Evolutionary conservation across 2,113 vertebrate species (phyloP).

Genomic region (Phylloscopus trochilus): DNA sequence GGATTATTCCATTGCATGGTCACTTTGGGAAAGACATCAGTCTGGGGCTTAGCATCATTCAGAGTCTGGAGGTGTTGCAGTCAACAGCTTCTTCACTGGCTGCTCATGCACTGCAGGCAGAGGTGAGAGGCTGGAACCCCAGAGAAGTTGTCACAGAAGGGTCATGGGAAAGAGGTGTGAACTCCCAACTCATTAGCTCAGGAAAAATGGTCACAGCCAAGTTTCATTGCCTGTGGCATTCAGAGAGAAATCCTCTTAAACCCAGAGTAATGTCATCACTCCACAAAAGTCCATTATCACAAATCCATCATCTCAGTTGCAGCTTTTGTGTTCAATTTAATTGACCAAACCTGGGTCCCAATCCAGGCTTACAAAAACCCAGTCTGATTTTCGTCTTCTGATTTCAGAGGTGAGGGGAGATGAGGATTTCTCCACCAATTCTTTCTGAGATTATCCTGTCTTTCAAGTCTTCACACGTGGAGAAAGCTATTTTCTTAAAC

Average conservation of each 20-base stretch:
- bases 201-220: not conserved
- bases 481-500: not conserved
- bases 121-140: not conserved
- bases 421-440: not conserved
- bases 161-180: not conserved
- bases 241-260: slow-evolving; percentile 14
- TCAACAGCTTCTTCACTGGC: not conserved
- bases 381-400: not conserved
- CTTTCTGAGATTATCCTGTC: not conserved
- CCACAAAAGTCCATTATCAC: not conserved
- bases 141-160: not conserved
- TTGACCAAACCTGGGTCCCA: not conserved
- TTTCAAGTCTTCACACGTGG: not conserved
- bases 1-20: not conserved
- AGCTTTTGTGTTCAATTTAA: not conserved
- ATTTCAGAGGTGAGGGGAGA: not conserved
- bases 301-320: not conserved
- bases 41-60: not conserved
- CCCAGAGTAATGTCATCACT: not conserved
- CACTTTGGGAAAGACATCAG: not conserved
- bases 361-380: not conserved
- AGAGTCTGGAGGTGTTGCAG: not conserved
- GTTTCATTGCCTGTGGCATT: not conserved
- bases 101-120: not conserved
- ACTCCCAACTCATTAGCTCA: not conserved